Base-by-base conservation (phyloP, 1,140 invertebrate species). In the Leptopilina clavipes region DNA sequence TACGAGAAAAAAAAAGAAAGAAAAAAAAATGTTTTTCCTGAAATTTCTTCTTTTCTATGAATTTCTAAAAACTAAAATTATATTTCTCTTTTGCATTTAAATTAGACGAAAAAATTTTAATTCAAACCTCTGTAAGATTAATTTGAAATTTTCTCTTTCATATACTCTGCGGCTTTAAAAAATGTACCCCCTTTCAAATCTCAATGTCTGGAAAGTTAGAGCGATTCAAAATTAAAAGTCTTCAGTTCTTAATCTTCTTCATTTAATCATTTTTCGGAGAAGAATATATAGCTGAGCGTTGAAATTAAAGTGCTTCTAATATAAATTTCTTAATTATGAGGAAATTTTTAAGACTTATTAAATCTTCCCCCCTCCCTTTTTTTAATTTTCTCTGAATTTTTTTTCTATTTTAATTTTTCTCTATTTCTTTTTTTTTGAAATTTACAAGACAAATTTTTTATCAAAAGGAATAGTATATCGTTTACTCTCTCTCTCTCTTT, bases 281-380 rank as follows among this genome's bases (percentile, higher is more conserved):
- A 14, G 1, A 65, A 31, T 1, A 3, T 14, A n/a, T n/a, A n/a
- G n/a, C n/a, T n/a, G n/a, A 14, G 25, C 9, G 14, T 65, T 65
- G 56, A 65, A 31, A 65, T 65, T 31, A 65, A 65, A 65, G 22
- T 31, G 56, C 56, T 65, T 65, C 11, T 31, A 65, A 65, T 31
- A 31, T 31, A n/a, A 65, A 65, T 65, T 65, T 31, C 25, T 22
- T 31, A 65, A 65, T 65, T 37, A 14, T 52, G 2, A 25, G 25
- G 31, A 12, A 19, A 0, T 65, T 65, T 37, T 8, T 6, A 31
- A 37, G 3, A 3, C 25, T 0, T 37, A 31, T 31, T 31, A 8
- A 37, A 31, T 31, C 1, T n/a, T n/a, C n/a, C n/a, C n/a, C n/a
- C 12, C 59, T 25, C 25, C 0, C 25, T 65, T 1, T 5, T 65